Evolutionary conservation across 2,888 invertebrate genomes (phyloP), one percentile per base, ranked within the genome.

Genomic region (Drosophila stalkeri): DNA sequence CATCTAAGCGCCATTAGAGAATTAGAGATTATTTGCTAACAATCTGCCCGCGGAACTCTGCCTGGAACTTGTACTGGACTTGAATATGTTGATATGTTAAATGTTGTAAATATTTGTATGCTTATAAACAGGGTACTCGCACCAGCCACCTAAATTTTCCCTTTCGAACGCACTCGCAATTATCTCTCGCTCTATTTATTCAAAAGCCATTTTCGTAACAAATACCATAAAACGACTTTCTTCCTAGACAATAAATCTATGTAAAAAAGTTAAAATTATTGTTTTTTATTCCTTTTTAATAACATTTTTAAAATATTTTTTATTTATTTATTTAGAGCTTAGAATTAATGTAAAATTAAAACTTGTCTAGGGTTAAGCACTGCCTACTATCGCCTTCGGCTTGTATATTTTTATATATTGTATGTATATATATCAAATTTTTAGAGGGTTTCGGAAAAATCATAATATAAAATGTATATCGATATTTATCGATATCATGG

Each of bases 41-140:
- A 16, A 39, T n/a, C 31, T 49, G 67, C 70, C 69, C 20, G 64
- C 69, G 80, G 51, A 75, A 82, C 86, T 86, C 86, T 86, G 86
- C 83, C 88, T 70, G 55, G n/a, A 27, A 63, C 39, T 56, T 62
- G 61, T 66, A 27, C 23, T 54, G 54, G 20, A 61, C 54, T 55
- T 55, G 62, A 52, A 61, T 51, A 31, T 49, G 49, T 9, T 33
- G 9, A 35, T 51, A 35, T 43, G 41, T 43, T 31, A 54, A 68
- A 71, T 74, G 59, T 56, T 84, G 83, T 82, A 72, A 67, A 75
- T 80, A 81, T 33, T 51, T 75, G 33, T 41, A 20, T 47, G 61
- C 69, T 68, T 74, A 75, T 83, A 85, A 86, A 87, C 85, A 88
- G 85, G 85, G 86, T 74, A 85, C 86, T 80, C 78, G 77, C 82